These are phyloP conservation scores for Pangasianodon gigas DNA, from an alignment of 2,113 vertebrate species.

Conservation along the genomic window DNA sequence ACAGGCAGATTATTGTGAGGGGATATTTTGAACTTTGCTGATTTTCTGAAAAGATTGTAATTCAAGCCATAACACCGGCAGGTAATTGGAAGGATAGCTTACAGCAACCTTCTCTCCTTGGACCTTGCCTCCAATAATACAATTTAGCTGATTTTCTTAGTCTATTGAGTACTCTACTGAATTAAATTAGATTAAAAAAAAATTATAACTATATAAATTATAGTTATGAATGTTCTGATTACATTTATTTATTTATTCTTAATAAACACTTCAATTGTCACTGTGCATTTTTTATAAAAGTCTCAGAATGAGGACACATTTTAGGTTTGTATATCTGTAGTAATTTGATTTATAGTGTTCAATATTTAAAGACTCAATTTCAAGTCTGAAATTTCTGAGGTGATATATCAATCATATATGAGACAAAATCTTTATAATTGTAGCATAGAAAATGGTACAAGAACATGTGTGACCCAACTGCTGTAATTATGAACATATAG, in stretches of 20 bases:
- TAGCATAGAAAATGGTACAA: background rate
- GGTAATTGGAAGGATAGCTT: constrained; percentile 17
- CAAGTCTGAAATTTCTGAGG: background rate
- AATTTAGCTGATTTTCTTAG: background rate
- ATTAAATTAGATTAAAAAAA: background rate
- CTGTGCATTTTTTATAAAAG: background rate
- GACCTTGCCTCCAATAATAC: background rate
- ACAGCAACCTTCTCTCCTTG: background rate
- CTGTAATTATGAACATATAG: background rate
- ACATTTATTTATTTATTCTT: background rate
- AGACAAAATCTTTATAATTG: background rate
- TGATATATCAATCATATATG: background rate
- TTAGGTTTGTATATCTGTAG: background rate
- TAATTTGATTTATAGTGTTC: background rate
- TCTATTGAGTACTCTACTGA: background rate
- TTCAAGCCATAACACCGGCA: constrained; percentile 1
- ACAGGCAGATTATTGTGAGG: constrained; percentile 8
- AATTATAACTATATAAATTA: background rate
- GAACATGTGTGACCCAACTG: background rate
- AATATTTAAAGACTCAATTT: background rate
- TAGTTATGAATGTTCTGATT: background rate
- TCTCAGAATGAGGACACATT: background rate
- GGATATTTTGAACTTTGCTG: constrained; percentile 13
- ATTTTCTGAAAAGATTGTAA: constrained; percentile 11
- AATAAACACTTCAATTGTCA: background rate